Evolutionary conservation across 1,140 invertebrate species (phyloP).

Genomic region (Steinernema feltiae): DNA sequence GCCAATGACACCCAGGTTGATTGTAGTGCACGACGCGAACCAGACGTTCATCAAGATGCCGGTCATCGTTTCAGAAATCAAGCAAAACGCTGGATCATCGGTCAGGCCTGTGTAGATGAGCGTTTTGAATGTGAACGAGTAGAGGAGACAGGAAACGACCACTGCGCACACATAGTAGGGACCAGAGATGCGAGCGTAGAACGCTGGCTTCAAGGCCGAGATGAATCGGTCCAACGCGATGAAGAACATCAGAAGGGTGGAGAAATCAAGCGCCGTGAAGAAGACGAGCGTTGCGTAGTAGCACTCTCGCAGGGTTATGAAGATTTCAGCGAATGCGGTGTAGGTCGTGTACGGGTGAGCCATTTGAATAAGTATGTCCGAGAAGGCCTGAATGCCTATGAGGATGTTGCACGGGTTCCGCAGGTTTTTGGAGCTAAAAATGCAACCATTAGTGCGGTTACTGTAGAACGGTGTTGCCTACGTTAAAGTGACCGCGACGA

Average conservation of each 20-base stretch:
- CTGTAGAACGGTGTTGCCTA: neutral
- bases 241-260: neutral
- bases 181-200: neutral
- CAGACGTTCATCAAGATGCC: neutral
- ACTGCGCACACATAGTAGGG: neutral
- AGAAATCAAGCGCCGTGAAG: neutral
- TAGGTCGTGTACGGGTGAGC: neutral
- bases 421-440: neutral
- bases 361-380: neutral
- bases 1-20: neutral
- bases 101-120: neutral
- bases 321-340: neutral
- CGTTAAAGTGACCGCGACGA: neutral
- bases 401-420: neutral
- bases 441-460: neutral
- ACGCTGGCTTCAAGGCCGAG: too few relatives aligned
- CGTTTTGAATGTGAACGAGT: neutral
- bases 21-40: neutral
- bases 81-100: neutral
- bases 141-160: neutral
- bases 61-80: neutral
- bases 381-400: neutral
- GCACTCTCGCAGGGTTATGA: neutral
- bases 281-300: neutral
- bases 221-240: neutral